Base-by-base conservation (phyloP, 2,888 invertebrate genomes). In the Epinotia nisella region DNA sequence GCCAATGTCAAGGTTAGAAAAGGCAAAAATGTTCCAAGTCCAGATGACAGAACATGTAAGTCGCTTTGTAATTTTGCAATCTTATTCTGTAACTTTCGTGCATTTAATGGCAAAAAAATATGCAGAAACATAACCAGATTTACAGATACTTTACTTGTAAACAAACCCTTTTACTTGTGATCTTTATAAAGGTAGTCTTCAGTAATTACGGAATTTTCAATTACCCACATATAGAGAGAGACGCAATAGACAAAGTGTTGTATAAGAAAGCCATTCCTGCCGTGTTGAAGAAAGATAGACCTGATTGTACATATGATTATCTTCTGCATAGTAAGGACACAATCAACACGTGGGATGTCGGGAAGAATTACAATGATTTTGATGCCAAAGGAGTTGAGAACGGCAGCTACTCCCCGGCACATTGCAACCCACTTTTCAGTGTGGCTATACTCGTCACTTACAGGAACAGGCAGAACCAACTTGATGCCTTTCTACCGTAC, bases 381-480 rank as follows among this genome's bases (percentile, higher is more conserved):
- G 69, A 49, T 5, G 71, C 70, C 9, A 56, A 17, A 10, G 74
- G 76, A 7, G 70, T 76, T 56, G 59, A 29, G 9, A 74, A 76
- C 73, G 92, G 92, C 0, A 88, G 85, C 61, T 92, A 83, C 59
- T 67, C 78, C 5, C 93, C 93, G 0, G 80, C 81, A 9, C 79
- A 86, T 49, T 93, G 93, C 77, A 87, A 84, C 39, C 90, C 93
- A 0, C 75, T 85, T 24, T 94, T 94, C 83, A 96, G 96, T 83
- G 96, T 97, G 24, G 98, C 98, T 29, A 94, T 98, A 53, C 95
- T 98, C 77, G 95, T 98, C 68, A 97, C 98, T 0, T 95, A 95
- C 75, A 94, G 98, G 69, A 96, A 97, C 80, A 94, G 98, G 59
- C 94, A 96, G 78, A 90, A 94, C 3, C 98, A 98, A 81, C 89